A percentile compares a stretch with the other conserved stretches of the same genome.
These are phyloP conservation scores for Halcyon badia DNA, from an alignment of 2,797 vertebrate genomes.

Conservation along the genomic window DNA sequence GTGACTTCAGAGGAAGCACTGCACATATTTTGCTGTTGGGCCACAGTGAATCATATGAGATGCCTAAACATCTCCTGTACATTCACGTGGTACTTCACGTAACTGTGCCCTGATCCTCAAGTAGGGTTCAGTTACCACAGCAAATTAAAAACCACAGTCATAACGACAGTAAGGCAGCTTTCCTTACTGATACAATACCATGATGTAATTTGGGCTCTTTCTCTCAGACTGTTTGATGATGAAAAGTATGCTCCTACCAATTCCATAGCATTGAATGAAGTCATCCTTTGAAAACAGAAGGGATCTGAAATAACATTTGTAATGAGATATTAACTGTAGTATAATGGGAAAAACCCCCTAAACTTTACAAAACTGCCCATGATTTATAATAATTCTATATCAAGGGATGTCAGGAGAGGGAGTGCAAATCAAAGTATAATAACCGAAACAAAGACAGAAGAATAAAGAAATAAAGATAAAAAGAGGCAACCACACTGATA, in stretches of 20 bases:
- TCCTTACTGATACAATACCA: not conserved
- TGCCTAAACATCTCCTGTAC: not conserved
- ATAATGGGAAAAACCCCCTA: not conserved
- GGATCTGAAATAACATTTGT: not conserved
- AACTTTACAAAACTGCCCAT: constrained; percentile 1
- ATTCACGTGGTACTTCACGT: not conserved
- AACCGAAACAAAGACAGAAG: constrained; percentile 3
- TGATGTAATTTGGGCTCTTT: not conserved
- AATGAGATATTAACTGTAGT: not conserved
- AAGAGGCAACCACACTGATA: not conserved
- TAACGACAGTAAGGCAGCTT: not conserved
- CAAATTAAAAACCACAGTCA: not conserved
- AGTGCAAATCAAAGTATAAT: not conserved
- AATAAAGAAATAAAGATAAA: constrained; percentile 34
- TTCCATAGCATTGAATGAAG: not conserved
- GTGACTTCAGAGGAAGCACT: not conserved
- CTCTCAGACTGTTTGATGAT: not conserved
- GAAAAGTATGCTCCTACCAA: not conserved
- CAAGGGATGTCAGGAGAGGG: not conserved
- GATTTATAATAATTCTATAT: not conserved
- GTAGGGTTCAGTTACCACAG: not conserved
- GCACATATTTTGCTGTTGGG: not conserved
- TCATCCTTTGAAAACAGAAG: not conserved
- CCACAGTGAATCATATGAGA: not conserved
- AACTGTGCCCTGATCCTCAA: not conserved